Percentiles rank a stretch among this genome's conserved stretches.
Evolutionary conservation across 2,113 vertebrate species (phyloP).

Genomic region (Mus musculus): DNA sequence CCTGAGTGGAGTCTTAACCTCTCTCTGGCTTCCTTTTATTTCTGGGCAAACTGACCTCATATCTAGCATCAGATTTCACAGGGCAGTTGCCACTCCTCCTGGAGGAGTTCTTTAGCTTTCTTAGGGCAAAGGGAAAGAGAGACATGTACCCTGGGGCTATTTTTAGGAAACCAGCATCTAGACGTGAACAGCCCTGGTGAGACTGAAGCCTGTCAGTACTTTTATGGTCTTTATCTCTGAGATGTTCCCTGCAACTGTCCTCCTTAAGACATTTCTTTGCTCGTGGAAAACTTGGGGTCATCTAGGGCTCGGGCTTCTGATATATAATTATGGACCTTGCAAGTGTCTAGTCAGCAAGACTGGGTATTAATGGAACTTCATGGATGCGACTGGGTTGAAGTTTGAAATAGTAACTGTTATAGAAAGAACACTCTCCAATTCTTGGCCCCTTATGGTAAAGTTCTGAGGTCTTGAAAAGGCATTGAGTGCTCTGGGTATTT

Average conservation of each 20-base stretch:
- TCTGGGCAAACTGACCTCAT: slow-evolving; percentile 90
- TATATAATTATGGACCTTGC: not conserved
- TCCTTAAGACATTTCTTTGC: slow-evolving; percentile 65
- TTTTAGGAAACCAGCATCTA: slow-evolving; percentile 89
- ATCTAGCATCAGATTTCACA: slow-evolving; percentile 90
- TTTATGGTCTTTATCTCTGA: slow-evolving; percentile 80
- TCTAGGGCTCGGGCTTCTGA: not conserved
- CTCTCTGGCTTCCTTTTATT: slow-evolving; percentile 92
- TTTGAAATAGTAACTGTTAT: slow-evolving; percentile 59
- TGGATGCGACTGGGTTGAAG: slow-evolving; percentile 20
- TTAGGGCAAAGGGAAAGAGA: slow-evolving; percentile 96
- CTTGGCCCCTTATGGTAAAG: not conserved
- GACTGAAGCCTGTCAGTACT: slow-evolving; percentile 84
- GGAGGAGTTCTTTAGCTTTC: slow-evolving; percentile 95
- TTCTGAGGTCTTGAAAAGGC: slow-evolving; percentile 35
- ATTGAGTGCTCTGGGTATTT: not conserved
- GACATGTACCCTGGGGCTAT: slow-evolving; percentile 89
- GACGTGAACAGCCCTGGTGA: slow-evolving; percentile 83
- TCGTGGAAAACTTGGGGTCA: not conserved
- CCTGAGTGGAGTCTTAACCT: slow-evolving; percentile 92
- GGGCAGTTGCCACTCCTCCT: slow-evolving; percentile 85
- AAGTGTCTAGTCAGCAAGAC: slow-evolving; percentile 31
- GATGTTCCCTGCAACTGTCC: slow-evolving; percentile 47
- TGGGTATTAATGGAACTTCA: slow-evolving; percentile 36
- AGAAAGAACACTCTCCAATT: slow-evolving; percentile 35